Conservation (phyloP, 1,140 invertebrate genomes). For the Euglossa dilemma region DNA sequence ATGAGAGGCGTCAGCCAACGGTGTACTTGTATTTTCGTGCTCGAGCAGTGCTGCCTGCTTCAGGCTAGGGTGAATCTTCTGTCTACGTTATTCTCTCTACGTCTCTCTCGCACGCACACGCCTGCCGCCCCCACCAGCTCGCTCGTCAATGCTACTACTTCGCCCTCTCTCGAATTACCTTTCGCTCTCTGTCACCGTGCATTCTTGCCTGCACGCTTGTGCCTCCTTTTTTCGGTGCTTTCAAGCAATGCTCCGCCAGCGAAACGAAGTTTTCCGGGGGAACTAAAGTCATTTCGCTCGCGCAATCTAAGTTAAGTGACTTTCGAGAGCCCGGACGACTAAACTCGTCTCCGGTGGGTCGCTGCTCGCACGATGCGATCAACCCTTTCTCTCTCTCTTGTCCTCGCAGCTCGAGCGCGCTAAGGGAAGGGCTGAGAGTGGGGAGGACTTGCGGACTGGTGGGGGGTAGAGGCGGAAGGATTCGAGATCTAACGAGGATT, state of each 20-base stretch:
- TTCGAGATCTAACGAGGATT: constrained; percentile 66
- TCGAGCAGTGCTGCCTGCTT: background rate
- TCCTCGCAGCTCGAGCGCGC: too few relatives aligned
- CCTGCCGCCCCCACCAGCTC: background rate
- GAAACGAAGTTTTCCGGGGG: constrained; percentile 75
- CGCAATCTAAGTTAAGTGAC: constrained; percentile 83
- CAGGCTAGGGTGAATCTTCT: background rate
- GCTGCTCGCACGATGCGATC: constrained; percentile 37
- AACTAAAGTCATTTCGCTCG: constrained; percentile 82
- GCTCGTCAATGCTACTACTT: background rate
- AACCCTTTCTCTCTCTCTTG: constrained; percentile 47
- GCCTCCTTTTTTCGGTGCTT: constrained; percentile 55
- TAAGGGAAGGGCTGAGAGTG: too few relatives aligned
- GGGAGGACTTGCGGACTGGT: too few relatives aligned
- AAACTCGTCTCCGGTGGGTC: constrained; percentile 72
- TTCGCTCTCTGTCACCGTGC: constrained; percentile 43
- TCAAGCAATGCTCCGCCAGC: constrained; percentile 63
- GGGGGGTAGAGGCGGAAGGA: background rate
- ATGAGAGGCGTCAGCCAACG: constrained; percentile 43
- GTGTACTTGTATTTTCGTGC: constrained; percentile 52
- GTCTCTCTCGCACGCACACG: background rate
- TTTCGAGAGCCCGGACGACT: constrained; percentile 79
- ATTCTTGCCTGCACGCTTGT: background rate
- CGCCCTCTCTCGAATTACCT: background rate
- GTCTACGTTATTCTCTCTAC: too few relatives aligned